phyloP scores from a whole-genome alignment of 2,797 vertebrate genomes.

The Hemitrygon akajei region DNA sequence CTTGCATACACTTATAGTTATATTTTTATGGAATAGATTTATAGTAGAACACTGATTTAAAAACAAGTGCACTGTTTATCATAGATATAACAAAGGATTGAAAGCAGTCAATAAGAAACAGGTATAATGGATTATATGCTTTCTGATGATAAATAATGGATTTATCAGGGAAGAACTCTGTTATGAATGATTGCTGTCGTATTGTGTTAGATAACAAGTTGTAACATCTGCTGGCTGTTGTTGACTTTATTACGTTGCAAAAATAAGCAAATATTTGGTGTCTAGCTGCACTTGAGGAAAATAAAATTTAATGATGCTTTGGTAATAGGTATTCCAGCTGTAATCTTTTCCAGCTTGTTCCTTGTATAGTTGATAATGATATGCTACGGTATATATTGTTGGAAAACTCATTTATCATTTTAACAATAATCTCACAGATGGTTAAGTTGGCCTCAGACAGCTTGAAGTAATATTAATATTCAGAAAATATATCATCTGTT shows the following conservation, averaged over 20 bases:
- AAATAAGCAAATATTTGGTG: slow-evolving; percentile 23
- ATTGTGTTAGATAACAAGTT: not conserved
- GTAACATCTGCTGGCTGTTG: not conserved
- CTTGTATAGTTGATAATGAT: not conserved
- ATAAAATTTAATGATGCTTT: slow-evolving; percentile 1
- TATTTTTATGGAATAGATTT: slow-evolving; percentile 1
- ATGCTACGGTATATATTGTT: not conserved
- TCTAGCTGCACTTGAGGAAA: not conserved
- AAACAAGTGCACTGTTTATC: not conserved
- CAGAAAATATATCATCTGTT: not conserved
- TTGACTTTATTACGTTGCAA: not conserved
- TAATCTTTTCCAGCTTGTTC: not conserved
- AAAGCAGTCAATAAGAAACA: not conserved
- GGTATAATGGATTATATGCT: not conserved
- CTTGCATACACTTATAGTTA: too few relatives aligned
- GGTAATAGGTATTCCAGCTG: not conserved
- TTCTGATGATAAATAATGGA: slow-evolving; percentile 10
- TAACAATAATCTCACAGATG: not conserved
- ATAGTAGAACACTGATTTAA: not conserved
- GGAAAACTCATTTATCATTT: not conserved
- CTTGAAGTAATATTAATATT: not conserved
- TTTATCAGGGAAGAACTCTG: not conserved
- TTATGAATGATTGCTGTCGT: not conserved
- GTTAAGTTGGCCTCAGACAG: not conserved
- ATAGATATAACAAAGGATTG: not conserved